Evolutionary conservation across 2,888 invertebrate species (phyloP).

Genomic region (Drosophila prolongata): DNA sequence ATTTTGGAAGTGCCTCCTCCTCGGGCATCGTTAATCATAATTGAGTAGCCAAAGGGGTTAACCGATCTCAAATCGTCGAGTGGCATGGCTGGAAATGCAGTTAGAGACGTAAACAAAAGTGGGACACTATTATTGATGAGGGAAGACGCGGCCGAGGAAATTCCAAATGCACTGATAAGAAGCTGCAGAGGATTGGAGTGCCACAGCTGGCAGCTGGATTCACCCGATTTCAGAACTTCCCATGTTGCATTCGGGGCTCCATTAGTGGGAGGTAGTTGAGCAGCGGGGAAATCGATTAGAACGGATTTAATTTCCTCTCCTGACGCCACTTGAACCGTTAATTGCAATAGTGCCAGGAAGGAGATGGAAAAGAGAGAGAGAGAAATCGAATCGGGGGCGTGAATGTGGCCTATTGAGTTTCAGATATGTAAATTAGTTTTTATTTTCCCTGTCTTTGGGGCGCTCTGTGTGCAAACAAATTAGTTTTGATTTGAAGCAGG

Average conservation of each 20-base stretch:
- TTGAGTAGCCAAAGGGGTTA: conserved; percentile 59
- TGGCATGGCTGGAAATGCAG: conserved; percentile 36
- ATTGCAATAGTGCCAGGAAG: conserved; percentile 53
- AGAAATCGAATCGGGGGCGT: conserved; percentile 4
- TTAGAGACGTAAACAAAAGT: conserved; percentile 36
- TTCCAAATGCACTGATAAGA: conserved; percentile 27
- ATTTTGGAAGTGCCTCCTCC: conserved; percentile 58
- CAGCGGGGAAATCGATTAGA: conserved; percentile 14
- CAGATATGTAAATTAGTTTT: conserved; percentile 61
- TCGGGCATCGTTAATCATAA: conserved; percentile 68
- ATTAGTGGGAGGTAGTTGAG: background rate
- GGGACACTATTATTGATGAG: conserved; percentile 9
- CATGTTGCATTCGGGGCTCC: conserved; percentile 34
- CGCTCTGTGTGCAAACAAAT: conserved; percentile 47
- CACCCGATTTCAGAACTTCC: conserved; percentile 40
- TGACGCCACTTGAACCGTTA: conserved; percentile 67
- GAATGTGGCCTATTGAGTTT: conserved; percentile 48
- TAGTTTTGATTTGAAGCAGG: conserved; percentile 47
- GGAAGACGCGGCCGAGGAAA: conserved; percentile 9
- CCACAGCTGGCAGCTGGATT: conserved; percentile 18
- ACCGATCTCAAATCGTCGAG: conserved; percentile 18
- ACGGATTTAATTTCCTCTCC: conserved; percentile 61
- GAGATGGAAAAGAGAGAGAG: background rate
- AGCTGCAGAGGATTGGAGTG: background rate
- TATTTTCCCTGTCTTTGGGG: conserved; percentile 23